These are phyloP conservation scores for Spialia ferax DNA, from an alignment of 2,888 invertebrate genomes.

Conservation along the genomic window DNA sequence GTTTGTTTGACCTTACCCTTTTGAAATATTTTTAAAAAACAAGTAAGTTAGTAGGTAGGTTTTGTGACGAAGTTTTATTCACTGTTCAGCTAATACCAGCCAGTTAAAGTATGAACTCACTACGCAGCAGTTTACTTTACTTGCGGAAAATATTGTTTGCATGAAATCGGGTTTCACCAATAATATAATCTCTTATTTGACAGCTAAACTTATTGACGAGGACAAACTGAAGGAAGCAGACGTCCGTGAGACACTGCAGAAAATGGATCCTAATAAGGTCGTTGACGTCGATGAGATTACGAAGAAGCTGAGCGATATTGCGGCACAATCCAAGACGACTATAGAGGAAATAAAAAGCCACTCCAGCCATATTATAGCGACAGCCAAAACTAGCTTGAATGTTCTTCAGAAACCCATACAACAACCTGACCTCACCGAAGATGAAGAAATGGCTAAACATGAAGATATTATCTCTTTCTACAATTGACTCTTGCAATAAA, in stretches of 20 bases:
- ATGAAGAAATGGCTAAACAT: slow-evolving; percentile 34
- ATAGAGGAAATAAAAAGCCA: slow-evolving; percentile 37
- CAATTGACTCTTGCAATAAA: slow-evolving; percentile 14
- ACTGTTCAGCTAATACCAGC: no score
- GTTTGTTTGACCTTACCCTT: no score
- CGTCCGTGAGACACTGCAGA: slow-evolving; percentile 52
- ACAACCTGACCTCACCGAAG: slow-evolving; percentile 11
- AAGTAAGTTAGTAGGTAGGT: no score
- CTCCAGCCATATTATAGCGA: slow-evolving; percentile 19
- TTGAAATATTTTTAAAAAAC: no score
- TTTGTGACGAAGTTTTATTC: no score
- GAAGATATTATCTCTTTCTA: slow-evolving; percentile 33
- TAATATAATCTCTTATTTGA: neutral
- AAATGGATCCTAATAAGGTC: slow-evolving; percentile 50
- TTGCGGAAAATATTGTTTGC: no score
- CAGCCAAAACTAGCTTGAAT: slow-evolving; percentile 45
- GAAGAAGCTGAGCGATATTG: slow-evolving; percentile 50
- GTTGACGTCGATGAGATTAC: slow-evolving; percentile 53
- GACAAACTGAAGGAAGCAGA: slow-evolving; percentile 53
- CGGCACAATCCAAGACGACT: slow-evolving; percentile 44
- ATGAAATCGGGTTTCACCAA: no score
- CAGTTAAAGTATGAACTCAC: no score
- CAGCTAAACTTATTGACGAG: slow-evolving; percentile 52
- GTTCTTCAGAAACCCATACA: slow-evolving; percentile 46
- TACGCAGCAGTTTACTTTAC: no score